These are phyloP conservation scores for Grantiella picta DNA, from an alignment of 2,113 vertebrate species.

Conservation along the genomic window DNA sequence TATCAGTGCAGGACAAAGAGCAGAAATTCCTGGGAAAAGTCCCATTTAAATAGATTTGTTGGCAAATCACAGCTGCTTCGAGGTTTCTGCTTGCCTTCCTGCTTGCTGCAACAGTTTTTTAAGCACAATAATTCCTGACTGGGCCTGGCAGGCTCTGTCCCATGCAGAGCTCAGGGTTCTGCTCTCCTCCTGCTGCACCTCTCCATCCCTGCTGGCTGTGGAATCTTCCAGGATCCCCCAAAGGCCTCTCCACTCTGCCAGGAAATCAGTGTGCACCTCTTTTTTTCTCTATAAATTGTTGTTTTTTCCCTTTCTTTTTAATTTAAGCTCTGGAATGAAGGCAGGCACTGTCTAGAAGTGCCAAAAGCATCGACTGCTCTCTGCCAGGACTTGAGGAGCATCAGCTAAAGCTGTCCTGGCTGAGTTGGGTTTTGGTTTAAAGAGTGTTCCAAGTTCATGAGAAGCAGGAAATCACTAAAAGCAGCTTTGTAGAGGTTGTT, in stretches of 20 bases:
- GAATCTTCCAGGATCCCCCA: slow-evolving; percentile 49
- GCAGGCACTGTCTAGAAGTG: not conserved
- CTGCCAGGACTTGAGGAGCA: not conserved
- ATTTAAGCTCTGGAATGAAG: not conserved
- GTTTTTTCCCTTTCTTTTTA: not conserved
- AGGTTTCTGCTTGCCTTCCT: not conserved
- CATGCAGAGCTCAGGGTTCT: not conserved
- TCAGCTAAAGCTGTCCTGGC: not conserved
- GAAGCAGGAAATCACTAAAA: not conserved
- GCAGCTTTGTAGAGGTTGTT: not conserved
- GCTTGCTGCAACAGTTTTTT: not conserved
- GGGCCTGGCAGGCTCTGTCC: not conserved
- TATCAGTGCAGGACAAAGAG: not conserved
- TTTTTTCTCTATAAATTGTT: not conserved
- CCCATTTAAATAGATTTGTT: not conserved
- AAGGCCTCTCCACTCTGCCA: slow-evolving; percentile 14
- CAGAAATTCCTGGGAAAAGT: not conserved
- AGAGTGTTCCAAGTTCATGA: not conserved
- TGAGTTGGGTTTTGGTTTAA: not conserved
- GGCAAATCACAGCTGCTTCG: not conserved
- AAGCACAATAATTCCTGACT: not conserved
- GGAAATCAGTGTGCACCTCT: slow-evolving; percentile 12
- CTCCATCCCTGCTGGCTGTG: slow-evolving; percentile 15
- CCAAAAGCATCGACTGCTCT: not conserved
- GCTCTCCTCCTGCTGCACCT: slow-evolving; percentile 1